A percentile compares a stretch with the other conserved stretches of the same genome.
These are phyloP conservation scores for Seriola quinqueradiata DNA, from an alignment of 2,113 vertebrate genomes.

Conservation along the genomic window DNA sequence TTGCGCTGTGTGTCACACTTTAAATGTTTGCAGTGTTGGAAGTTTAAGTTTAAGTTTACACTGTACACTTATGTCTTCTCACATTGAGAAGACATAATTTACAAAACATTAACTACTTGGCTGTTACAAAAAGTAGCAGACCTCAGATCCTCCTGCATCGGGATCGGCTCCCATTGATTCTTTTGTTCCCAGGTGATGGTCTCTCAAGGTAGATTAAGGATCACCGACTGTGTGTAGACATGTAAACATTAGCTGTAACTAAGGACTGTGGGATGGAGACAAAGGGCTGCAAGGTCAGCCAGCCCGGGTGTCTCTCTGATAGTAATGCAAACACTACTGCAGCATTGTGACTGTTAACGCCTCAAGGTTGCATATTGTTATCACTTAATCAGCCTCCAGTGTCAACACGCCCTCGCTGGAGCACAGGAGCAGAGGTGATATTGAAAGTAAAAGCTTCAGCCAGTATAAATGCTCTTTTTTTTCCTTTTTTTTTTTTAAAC, in stretches of 20 bases:
- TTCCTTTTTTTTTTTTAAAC: background rate
- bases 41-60: background rate
- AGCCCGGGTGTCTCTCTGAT: constrained; percentile 32
- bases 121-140: no score
- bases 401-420: constrained; percentile 27
- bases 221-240: constrained; percentile 30
- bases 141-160: no score
- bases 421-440: background rate
- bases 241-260: constrained; percentile 47
- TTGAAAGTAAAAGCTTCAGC: background rate
- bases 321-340: constrained; percentile 48
- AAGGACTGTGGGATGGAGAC: constrained; percentile 2
- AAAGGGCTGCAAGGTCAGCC: constrained; percentile 54
- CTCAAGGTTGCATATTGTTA: background rate
- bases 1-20: background rate
- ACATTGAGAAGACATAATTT: background rate
- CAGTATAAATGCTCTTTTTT: background rate
- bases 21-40: background rate
- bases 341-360: constrained; percentile 6
- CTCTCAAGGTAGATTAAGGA: background rate
- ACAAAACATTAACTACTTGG: no score
- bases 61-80: no score
- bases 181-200: background rate
- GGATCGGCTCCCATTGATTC: background rate
- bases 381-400: background rate